Base-by-base conservation (phyloP, 2,797 vertebrate species). In the Hydrocynus forskahlii region DNA sequence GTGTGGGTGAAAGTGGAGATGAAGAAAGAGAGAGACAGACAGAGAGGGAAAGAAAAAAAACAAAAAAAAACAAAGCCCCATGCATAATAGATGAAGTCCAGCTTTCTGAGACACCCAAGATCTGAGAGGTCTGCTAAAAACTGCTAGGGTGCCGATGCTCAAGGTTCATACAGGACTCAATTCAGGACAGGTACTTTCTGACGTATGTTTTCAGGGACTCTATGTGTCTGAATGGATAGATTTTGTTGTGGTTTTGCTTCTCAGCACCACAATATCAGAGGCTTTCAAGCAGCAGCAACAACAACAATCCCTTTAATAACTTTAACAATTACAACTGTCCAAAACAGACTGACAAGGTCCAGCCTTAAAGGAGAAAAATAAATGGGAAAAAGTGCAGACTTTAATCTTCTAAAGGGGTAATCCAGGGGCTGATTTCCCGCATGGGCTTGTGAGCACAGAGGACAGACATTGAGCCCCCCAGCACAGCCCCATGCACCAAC, bases 1-100 rank as follows among this genome's bases (percentile, higher is more conserved):
- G 4, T 59, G n/a, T 17, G 55, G 72, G 29, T 19, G 16, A 66
- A 38, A 66, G 63, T 7, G 2, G 35, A 67, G 64, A 43, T 10
- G 7, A 43, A 66, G 76, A 79, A 19, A 19, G 63, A 79, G n/a
- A 19, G 63, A 70, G 23, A 59, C 2, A 66, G 84, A 87, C 82
- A 1, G 17, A 79, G 55, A 10, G 25, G 77, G 71, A 73, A 70
- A 84, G 86, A 86, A 74, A 12, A 5, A 29, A 25, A 29, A 2
- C 9, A 25, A 52, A 66, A 72, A 76, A 60, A 64, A 19, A 43
- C 80, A 45, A 86, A 86, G 25, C 60, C 67, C 43, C 88, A 92
- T 91, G 40, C 72, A 92, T 92, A 88, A 93, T 91, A 69, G 83
- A 92, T 93, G 84, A 82, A 21, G 76, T 45, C 55, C 78, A 75